Percentiles rank a stretch among this genome's conserved stretches.
phyloP scores from a whole-genome alignment of 2,888 invertebrate species.

The Drosophila affinis region DNA sequence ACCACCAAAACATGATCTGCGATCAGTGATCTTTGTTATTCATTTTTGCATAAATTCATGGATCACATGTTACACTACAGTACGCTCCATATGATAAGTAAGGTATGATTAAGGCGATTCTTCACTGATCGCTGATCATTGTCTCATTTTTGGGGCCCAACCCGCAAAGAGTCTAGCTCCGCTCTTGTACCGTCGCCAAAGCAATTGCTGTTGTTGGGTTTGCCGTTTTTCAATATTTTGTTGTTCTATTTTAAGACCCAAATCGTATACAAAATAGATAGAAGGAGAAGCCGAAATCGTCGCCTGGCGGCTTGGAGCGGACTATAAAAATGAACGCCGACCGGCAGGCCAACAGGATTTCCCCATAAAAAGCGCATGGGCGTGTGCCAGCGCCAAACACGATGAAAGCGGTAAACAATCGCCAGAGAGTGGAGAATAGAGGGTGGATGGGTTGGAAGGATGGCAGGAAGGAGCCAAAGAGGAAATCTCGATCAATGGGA shows the following conservation, averaged over 20 bases:
- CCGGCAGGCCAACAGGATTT: constrained; percentile 76
- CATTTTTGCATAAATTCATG: too few species aligned
- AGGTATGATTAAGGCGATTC: too few species aligned
- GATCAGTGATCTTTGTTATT: too few species aligned
- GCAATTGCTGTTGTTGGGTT: constrained; percentile 35
- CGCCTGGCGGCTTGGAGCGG: constrained; percentile 49
- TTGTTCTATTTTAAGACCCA: constrained; percentile 40
- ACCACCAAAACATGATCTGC: too few species aligned
- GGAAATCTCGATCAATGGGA: constrained; percentile 72
- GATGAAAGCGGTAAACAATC: constrained; percentile 50
- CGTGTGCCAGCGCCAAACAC: constrained; percentile 23
- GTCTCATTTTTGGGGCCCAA: neutral
- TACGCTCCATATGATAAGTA: too few species aligned
- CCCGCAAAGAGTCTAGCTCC: neutral
- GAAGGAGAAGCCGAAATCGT: constrained; percentile 44
- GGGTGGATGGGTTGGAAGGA: constrained; percentile 1
- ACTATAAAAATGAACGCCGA: constrained; percentile 67
- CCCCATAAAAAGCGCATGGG: constrained; percentile 72
- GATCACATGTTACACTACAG: too few species aligned
- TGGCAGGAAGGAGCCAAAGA: constrained; percentile 56
- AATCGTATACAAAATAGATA: constrained; percentile 33
- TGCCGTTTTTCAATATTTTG: constrained; percentile 26
- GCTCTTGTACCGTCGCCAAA: constrained; percentile 26
- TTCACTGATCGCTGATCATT: too few species aligned
- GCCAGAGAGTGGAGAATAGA: constrained; percentile 16